Percentiles rank a stretch among this genome's conserved stretches.
phyloP scores from a whole-genome alignment of 2,888 invertebrate genomes.

The Acleris literana region DNA sequence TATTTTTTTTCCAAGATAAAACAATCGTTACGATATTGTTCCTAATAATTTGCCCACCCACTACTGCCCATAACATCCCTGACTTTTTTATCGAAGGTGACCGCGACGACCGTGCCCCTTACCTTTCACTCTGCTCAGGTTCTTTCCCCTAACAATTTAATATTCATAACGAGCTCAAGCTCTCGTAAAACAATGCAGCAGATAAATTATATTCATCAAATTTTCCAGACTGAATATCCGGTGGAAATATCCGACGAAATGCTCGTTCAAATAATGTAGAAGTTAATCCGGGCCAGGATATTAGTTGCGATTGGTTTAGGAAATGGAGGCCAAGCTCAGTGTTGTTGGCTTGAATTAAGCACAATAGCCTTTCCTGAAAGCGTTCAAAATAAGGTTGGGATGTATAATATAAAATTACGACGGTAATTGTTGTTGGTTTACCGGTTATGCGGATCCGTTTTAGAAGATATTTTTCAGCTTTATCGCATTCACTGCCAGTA shows the following conservation, averaged over 20 bases:
- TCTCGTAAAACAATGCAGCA: constrained; percentile 5
- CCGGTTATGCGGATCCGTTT: too few relatives aligned
- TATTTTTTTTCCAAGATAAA: too few relatives aligned
- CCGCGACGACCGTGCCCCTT: too few relatives aligned
- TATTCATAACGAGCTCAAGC: neutral
- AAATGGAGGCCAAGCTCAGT: constrained; percentile 13
- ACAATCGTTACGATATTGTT: too few relatives aligned
- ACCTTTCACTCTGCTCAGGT: neutral
- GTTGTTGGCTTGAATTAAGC: constrained; percentile 16
- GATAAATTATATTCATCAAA: constrained; percentile 12
- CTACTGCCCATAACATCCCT: too few relatives aligned
- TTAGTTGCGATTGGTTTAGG: constrained; percentile 34
- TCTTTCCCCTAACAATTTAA: neutral
- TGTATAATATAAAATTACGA: too few relatives aligned
- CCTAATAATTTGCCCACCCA: too few relatives aligned
- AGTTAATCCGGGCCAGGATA: constrained; percentile 32
- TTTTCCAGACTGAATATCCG: constrained; percentile 15
- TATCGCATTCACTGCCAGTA: too few relatives aligned
- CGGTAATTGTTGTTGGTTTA: too few relatives aligned
- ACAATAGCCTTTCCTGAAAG: neutral
- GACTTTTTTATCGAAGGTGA: too few relatives aligned
- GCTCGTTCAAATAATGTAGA: constrained; percentile 21
- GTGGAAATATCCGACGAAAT: constrained; percentile 16
- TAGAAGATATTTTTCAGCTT: too few relatives aligned
- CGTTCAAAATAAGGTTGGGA: neutral